phyloP scores from a whole-genome alignment of 2,888 invertebrate species.

The Pyrochroa serraticornis region DNA sequence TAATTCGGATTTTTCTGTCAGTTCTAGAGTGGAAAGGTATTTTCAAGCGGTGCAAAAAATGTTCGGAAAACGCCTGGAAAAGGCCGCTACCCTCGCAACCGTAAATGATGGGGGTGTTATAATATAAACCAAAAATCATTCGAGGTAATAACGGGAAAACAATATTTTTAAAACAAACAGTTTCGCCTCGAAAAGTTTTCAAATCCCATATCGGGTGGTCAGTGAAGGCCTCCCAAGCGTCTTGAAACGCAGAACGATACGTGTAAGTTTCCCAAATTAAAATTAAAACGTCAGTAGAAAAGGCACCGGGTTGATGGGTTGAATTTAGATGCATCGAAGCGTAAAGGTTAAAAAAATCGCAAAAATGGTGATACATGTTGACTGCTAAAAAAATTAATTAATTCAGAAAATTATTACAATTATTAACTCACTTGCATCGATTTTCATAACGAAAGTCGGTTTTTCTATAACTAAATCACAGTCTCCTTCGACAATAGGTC shows the following conservation, averaged over 20 bases:
- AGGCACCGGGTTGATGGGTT: slow-evolving; percentile 67
- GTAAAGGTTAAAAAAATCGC: slow-evolving; percentile 97
- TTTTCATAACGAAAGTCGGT: slow-evolving; percentile 95
- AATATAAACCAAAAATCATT: slow-evolving; percentile 96
- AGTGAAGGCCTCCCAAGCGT: slow-evolving; percentile 89
- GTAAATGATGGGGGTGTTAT: slow-evolving; percentile 96
- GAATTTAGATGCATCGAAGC: slow-evolving; percentile 92
- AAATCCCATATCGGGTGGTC: slow-evolving; percentile 85
- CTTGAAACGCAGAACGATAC: slow-evolving; percentile 87
- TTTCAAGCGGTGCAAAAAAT: slow-evolving; percentile 81
- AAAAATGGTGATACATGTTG: slow-evolving; percentile 99
- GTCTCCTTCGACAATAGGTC: slow-evolving; percentile 67
- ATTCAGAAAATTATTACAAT: not conserved
- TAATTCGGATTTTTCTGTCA: slow-evolving; percentile 75
- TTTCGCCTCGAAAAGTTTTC: slow-evolving; percentile 82
- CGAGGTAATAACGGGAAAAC: slow-evolving; percentile 91
- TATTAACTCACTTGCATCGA: slow-evolving; percentile 85
- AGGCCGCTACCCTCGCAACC: slow-evolving; percentile 92
- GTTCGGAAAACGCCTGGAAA: slow-evolving; percentile 91
- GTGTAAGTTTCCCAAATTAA: slow-evolving; percentile 96
- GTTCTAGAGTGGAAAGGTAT: slow-evolving; percentile 64
- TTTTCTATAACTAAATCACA: slow-evolving; percentile 91
- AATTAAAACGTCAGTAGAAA: slow-evolving; percentile 81
- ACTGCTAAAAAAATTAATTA: slow-evolving; percentile 70
- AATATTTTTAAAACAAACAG: slow-evolving; percentile 89